A percentile compares a stretch with the other conserved stretches of the same genome.
Evolutionary conservation across 2,888 invertebrate species (phyloP).

Genomic region (Plebejus melissa): DNA sequence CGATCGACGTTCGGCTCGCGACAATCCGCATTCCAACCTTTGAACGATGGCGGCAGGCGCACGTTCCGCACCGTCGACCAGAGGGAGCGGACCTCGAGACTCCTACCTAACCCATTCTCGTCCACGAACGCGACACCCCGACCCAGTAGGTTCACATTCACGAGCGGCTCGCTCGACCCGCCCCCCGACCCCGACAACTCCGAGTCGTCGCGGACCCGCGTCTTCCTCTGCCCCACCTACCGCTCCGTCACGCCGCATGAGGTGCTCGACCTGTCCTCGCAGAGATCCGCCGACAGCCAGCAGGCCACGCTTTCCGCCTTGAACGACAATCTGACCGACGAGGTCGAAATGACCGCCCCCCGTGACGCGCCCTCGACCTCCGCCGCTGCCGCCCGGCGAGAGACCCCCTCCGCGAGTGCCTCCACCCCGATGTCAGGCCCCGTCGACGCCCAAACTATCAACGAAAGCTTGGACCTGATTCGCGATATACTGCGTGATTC

Average conservation of each 20-base stretch:
- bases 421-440: conserved; percentile 41
- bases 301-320: conserved; percentile 33
- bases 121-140: conserved; percentile 48
- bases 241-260: conserved; percentile 45
- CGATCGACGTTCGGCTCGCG: conserved; percentile 59
- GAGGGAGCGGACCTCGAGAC: conserved; percentile 53
- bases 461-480: conserved; percentile 69
- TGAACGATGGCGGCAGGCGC: conserved; percentile 51
- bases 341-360: conserved; percentile 23
- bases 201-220: conserved; percentile 62
- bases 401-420: conserved; percentile 36
- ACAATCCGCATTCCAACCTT: conserved; percentile 66
- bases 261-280: conserved; percentile 37
- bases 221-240: conserved; percentile 61
- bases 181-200: conserved; percentile 41
- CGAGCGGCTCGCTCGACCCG: conserved; percentile 40
- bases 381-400: conserved; percentile 33
- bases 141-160: conserved; percentile 44
- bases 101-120: conserved; percentile 67
- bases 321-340: conserved; percentile 31
- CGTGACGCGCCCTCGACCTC: conserved; percentile 32
- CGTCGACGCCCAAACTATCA: conserved; percentile 66
- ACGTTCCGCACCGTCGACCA: conserved; percentile 54
- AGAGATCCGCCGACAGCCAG: conserved; percentile 33
- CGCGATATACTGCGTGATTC: conserved; percentile 72